Evolutionary conservation across 1,140 invertebrate genomes (phyloP).

Genomic region (Laupala kohalensis): DNA sequence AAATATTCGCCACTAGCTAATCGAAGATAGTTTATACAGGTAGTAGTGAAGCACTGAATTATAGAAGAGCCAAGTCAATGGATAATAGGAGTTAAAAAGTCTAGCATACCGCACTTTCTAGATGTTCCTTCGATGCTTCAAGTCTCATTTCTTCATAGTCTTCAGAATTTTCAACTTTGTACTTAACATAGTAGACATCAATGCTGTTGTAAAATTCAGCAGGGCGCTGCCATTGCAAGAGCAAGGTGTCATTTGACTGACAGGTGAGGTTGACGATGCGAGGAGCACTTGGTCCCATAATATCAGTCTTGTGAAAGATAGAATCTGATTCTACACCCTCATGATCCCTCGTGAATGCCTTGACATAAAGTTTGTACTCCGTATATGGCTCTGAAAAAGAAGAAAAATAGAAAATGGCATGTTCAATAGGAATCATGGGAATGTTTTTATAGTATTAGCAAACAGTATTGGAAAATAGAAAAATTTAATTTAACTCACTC

Average conservation of each 20-base stretch:
- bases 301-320: slow-evolving; percentile 62
- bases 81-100: no score
- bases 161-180: slow-evolving; percentile 39
- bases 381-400: slow-evolving; percentile 57
- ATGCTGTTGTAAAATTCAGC: slow-evolving; percentile 55
- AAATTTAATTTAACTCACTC: slow-evolving; percentile 36
- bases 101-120: slow-evolving; percentile 46
- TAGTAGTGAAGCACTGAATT: no score
- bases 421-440: background rate
- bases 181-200: slow-evolving; percentile 67
- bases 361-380: slow-evolving; percentile 74
- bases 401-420: slow-evolving; percentile 15
- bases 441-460: background rate
- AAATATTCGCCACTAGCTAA: no score
- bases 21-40: no score
- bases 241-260: slow-evolving; percentile 57
- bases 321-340: slow-evolving; percentile 59
- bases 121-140: slow-evolving; percentile 39
- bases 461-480: background rate
- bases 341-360: slow-evolving; percentile 58
- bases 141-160: slow-evolving; percentile 48
- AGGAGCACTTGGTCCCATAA: slow-evolving; percentile 64
- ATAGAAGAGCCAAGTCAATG: no score
- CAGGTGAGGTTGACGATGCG: slow-evolving; percentile 70
- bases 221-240: slow-evolving; percentile 68